Evolutionary conservation across 2,113 vertebrate genomes (phyloP), one percentile per base, ranked within the genome.

Genomic region (Mirounga angustirostris): DNA sequence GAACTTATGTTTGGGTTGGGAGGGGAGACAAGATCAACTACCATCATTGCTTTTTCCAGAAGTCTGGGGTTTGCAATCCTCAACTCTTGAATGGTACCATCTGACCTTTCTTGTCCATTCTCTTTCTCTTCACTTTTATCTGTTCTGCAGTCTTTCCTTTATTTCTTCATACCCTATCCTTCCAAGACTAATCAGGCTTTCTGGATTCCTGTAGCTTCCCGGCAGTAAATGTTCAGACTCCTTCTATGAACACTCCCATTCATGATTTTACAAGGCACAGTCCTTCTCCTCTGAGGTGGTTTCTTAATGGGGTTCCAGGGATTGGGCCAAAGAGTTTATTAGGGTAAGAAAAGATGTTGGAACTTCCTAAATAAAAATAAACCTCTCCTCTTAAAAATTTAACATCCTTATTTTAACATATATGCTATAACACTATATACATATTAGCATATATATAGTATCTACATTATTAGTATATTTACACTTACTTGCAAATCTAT

Each of bases 321-420:
- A 81, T 73, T 97, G 14, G 22, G 22, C 14, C 30, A 93, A 94
- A 85, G 36, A 58, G 30, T 40, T 65, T 36, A 61, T 16, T 50
- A 83, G 50, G 40, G 1, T 76, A 63, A 78, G 56, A 33, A 83
- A 92, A 92, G 59, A 50, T n/a, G 12, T 14, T 80, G 74, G 18
- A 59, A 40, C 5, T 90, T 96, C n/a, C n/a, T 46, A 82, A 82
- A 69, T 67, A 91, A 92, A 92, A 82, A 56, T 59, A 65, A 91
- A 69, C 5, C 2, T 40, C 65, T 81, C 11, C 7, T 85, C 33
- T 11, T 73, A 88, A 88, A 94, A 24, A 61, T 40, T 46, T 46
- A 93, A 96, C 61, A 52, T 52, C 15, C 15, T 18, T 5, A 78
- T 78, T 30, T 78, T 78, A 30, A 14, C 43, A 78, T 52, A 30